Percentiles rank a stretch among this genome's conserved stretches.
Evolutionary conservation across 2,888 invertebrate species (phyloP).

Genomic region (Lottia gigantea): DNA sequence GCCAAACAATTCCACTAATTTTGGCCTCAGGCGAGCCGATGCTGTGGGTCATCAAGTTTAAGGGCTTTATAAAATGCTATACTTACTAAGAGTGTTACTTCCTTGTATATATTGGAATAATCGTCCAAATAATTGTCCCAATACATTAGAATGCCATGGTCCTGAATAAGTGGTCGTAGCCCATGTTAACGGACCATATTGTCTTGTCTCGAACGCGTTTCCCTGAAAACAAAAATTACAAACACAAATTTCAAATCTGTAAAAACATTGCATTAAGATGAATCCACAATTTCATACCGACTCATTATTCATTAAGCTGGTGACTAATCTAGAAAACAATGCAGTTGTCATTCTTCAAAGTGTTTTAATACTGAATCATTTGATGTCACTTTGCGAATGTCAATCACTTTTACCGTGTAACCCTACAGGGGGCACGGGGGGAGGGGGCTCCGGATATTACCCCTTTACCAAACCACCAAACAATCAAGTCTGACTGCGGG

Average conservation of each 20-base stretch:
- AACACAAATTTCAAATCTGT: too few relatives aligned
- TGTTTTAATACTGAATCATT: too few relatives aligned
- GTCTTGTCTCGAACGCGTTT: not conserved
- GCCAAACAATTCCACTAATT: too few relatives aligned
- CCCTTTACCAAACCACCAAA: too few relatives aligned
- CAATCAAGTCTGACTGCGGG: too few relatives aligned
- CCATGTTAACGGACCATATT: slow-evolving; percentile 3
- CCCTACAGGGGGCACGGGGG: too few relatives aligned
- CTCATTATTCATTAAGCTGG: not conserved
- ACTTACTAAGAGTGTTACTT: not conserved
- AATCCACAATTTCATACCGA: not conserved
- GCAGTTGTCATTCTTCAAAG: too few relatives aligned
- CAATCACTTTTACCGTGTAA: too few relatives aligned
- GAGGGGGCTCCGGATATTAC: too few relatives aligned
- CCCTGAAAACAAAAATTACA: not conserved
- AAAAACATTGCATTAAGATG: not conserved
- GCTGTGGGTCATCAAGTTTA: too few relatives aligned
- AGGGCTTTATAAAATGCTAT: not conserved
- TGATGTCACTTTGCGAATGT: too few relatives aligned
- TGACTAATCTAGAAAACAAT: not conserved
- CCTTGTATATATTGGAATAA: not conserved
- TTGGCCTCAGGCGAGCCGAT: too few relatives aligned
- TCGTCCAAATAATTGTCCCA: not conserved
- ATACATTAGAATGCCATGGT: not conserved
- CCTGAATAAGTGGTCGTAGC: not conserved